Conservation (phyloP, 2,888 invertebrate genomes). For the Ecdyonurus torrentis region DNA sequence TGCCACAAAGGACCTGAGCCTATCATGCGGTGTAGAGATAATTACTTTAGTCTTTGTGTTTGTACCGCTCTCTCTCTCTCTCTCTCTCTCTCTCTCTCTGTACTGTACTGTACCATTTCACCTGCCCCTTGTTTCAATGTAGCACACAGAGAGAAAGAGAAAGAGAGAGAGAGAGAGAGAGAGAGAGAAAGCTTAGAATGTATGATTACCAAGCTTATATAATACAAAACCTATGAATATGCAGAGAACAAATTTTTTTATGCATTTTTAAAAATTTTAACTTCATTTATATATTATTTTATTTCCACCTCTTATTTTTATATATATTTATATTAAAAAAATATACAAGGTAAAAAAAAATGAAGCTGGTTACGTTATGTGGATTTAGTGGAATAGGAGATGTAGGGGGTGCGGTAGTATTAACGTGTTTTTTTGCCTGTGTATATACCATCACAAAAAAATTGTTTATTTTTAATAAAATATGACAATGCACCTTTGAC, state of each 20-base stretch:
- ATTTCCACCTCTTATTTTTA: not conserved
- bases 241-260: not conserved
- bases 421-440: not conserved
- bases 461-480: not conserved
- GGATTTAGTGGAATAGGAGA: not conserved
- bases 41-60: conserved; percentile 1
- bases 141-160: too few relatives aligned
- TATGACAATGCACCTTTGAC: not conserved
- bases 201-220: not conserved
- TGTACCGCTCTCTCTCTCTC: too few relatives aligned
- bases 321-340: not conserved
- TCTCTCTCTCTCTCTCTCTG: too few relatives aligned
- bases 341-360: not conserved
- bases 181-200: not conserved
- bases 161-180: too few relatives aligned
- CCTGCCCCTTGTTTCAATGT: too few relatives aligned
- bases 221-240: not conserved
- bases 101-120: too few relatives aligned
- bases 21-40: not conserved
- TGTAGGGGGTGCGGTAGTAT: not conserved
- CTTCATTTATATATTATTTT: not conserved
- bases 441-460: not conserved
- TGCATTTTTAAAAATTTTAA: not conserved
- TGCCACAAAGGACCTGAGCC: not conserved
- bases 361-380: not conserved